Base-by-base conservation (phyloP, 2,888 invertebrate genomes). In the Apamea sordens region DNA sequence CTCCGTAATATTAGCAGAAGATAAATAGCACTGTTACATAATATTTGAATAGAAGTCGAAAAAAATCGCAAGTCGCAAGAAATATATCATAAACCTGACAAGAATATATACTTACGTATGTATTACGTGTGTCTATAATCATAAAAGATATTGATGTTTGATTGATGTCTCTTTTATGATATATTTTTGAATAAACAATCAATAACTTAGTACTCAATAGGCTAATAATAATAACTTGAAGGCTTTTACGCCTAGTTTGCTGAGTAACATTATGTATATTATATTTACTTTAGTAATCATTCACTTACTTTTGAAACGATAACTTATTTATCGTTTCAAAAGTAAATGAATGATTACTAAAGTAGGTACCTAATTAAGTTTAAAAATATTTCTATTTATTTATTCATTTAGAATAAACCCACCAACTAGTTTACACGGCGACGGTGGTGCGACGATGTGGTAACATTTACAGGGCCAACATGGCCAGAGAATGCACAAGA, bases 51-150 rank as follows among this genome's bases (percentile, higher is more conserved):
- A 71, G 50, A 2, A 21, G 63, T 24, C 24, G 4, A 69, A 77
- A 81, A 69, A 74, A 79, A 74, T 79, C 11, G 61, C 73, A 69
- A 76, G 73, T 74, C 65, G 53, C 15, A 13, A 53, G 5, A 53
- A 59, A 69, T 36, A 70, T 69, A 56, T 56, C 5, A 59, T 53
- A 36, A 36, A 47, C 63, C 61, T 65, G 88, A 89, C 77, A 87
- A 90, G 86, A 76, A 82, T 82, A 77, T 85, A 61, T 71, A 71
- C 24, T 41, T 24, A 69, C 65, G 7, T 59, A 15, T 28, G 18
- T 74, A 56, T 76, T 70, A 77, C 47, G 44, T 59, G 13, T 76
- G 36, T 59, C 15, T 63, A 32, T 59, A 21, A 41, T 24, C 28
- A 36, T 83, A 56, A 44, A 13, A 68, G 13, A 24, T 83, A 36